Conservation (phyloP, 92 coral and sea anemone species). For the Phenganax stokvisi region DNA sequence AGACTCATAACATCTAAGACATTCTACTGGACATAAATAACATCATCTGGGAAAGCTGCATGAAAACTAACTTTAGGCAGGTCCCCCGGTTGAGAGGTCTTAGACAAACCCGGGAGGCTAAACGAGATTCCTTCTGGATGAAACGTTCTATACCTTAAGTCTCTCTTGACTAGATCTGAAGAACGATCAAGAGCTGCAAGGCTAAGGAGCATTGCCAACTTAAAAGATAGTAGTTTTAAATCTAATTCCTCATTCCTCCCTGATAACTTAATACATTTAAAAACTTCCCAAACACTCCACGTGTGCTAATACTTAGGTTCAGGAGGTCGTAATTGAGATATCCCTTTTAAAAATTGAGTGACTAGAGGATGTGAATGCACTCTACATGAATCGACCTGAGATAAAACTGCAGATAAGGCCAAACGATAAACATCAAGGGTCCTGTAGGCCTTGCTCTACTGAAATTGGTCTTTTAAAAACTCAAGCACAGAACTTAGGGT, state of each 20-base stretch:
- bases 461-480: background rate
- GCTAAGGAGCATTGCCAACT: background rate
- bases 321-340: background rate
- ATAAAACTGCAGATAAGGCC: background rate
- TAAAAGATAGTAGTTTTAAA: background rate
- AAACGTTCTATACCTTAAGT: background rate
- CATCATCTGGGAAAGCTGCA: background rate
- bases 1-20: background rate
- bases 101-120: background rate
- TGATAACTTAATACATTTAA: background rate
- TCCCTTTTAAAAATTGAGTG: background rate
- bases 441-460: background rate
- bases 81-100: background rate
- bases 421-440: background rate
- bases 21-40: conserved; percentile 1
- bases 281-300: background rate
- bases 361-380: background rate
- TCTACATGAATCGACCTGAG: background rate
- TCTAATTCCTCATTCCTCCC: background rate
- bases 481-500: background rate
- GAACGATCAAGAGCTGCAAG: background rate
- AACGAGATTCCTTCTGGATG: background rate
- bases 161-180: background rate
- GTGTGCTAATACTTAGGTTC: background rate
- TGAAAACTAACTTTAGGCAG: background rate